Evolutionary conservation across 2,113 vertebrate genomes (phyloP), one percentile per base, ranked within the genome.

Genomic region (Ciconia stormi): DNA sequence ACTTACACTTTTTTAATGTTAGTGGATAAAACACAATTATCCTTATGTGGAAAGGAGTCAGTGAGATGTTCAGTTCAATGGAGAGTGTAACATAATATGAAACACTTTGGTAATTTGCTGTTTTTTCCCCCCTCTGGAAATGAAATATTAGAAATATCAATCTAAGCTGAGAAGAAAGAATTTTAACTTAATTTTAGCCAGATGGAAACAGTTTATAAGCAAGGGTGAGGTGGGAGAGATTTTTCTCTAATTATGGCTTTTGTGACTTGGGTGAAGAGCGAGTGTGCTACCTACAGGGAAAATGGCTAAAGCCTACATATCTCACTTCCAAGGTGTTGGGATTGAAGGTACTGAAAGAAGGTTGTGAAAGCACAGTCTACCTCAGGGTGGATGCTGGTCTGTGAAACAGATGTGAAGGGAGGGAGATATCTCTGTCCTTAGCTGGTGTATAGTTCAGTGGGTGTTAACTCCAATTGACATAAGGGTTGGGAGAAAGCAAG

Each of bases 61-160:
- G 16, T 49, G 69, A 82, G 70, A 73, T 36, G 40, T 62, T 93
- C 82, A 30, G 30, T 27, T 92, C 62, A 62, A 47, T 66, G 74
- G 36, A 76, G 53, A 70, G 15, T 5, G 10, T 94, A 95, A 86
- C 11, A 23, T 85, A 49, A 82, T 91, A 62, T 42, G 70, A 82
- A 93, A 63, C 42, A 59, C 71, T 80, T 76, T 10, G 11, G 79
- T 88, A 83, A 90, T 95, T 93, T 97, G 62, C 61, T 92, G 79
- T 0, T 0, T 88, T 79, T 79, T 44, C 29, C 18, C 55, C 36
- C 19, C 70, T 86, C 70, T 86, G 88, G 82, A 92, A 73, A 78
- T 55, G 79, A 92, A 94, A 83, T 96, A 85, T 82, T 91, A 94
- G 55, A 82, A 96, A 95, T 92, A 90, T 38, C 76, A 61, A 55